These are phyloP conservation scores for Moxostoma hubbsi DNA, from an alignment of 2,797 vertebrate genomes.

Conservation along the genomic window DNA sequence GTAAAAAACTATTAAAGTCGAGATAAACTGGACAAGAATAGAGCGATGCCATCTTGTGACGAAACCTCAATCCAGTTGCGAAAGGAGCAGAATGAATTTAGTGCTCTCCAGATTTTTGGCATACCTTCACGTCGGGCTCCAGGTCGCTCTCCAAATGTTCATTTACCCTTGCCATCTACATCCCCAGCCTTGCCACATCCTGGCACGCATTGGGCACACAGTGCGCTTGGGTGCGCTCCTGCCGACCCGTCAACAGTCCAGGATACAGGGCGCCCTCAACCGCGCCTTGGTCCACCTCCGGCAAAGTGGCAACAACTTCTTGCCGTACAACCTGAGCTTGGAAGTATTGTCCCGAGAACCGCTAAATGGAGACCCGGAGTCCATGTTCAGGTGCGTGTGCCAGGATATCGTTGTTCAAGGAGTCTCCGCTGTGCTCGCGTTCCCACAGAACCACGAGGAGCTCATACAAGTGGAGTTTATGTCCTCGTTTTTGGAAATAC, in stretches of 20 bases:
- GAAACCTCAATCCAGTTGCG: slow-evolving; percentile 61
- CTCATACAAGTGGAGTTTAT: slow-evolving; percentile 92
- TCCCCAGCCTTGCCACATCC: slow-evolving; percentile 86
- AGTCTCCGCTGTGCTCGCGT: slow-evolving; percentile 88
- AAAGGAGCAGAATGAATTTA: slow-evolving; percentile 66
- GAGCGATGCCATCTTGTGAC: slow-evolving; percentile 65
- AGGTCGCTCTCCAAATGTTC: slow-evolving; percentile 65
- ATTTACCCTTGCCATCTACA: slow-evolving; percentile 77
- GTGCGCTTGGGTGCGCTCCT: slow-evolving; percentile 88
- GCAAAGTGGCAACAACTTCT: slow-evolving; percentile 68
- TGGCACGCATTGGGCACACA: slow-evolving; percentile 80
- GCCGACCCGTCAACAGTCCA: slow-evolving; percentile 81
- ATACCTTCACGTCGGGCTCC: slow-evolving; percentile 63
- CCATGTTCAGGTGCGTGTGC: slow-evolving; percentile 86
- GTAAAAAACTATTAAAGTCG: slow-evolving; percentile 46
- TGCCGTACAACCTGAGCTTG: slow-evolving; percentile 89
- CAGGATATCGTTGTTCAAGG: slow-evolving; percentile 85
- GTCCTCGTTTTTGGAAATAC: slow-evolving; percentile 87
- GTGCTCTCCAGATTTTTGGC: slow-evolving; percentile 64
- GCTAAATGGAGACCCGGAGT: slow-evolving; percentile 84
- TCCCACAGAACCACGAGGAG: slow-evolving; percentile 87
- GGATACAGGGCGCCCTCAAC: slow-evolving; percentile 85
- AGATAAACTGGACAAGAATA: slow-evolving; percentile 47
- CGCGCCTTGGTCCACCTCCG: slow-evolving; percentile 79
- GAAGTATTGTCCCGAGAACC: slow-evolving; percentile 84